These are phyloP conservation scores for Sciurus niger DNA, from an alignment of 2,113 vertebrate species.

Conservation along the genomic window DNA sequence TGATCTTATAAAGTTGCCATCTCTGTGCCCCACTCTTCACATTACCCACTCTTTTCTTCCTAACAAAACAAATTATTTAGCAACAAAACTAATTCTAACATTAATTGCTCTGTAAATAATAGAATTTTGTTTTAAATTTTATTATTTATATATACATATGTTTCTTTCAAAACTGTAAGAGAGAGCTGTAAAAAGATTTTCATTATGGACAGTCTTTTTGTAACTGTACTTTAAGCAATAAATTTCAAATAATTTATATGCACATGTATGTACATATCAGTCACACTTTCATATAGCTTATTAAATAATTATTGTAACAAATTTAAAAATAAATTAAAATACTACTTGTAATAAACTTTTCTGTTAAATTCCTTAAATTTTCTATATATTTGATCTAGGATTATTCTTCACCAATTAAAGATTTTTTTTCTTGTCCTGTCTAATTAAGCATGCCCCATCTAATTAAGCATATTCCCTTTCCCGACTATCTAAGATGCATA, in stretches of 20 bases:
- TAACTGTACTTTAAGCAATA: neutral
- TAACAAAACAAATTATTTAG: too few relatives aligned
- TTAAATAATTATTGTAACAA: neutral
- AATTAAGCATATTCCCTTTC: neutral
- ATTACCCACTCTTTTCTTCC: too few relatives aligned
- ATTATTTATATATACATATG: too few relatives aligned
- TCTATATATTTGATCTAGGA: neutral
- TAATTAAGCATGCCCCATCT: neutral
- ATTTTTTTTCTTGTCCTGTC: neutral
- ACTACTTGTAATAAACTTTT: neutral
- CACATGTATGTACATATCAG: neutral
- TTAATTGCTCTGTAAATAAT: too few relatives aligned
- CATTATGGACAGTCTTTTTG: neutral
- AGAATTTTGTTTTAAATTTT: too few relatives aligned
- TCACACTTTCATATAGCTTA: neutral
- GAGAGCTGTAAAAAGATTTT: neutral
- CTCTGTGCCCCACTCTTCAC: too few relatives aligned
- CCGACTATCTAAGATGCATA: neutral
- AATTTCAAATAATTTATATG: neutral
- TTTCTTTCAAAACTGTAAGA: neutral
- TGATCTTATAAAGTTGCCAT: too few relatives aligned
- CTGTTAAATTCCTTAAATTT: neutral
- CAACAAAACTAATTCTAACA: too few relatives aligned
- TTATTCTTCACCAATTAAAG: neutral
- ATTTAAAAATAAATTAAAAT: neutral